Evolutionary conservation across 2,888 invertebrate species (phyloP), one percentile per base, ranked within the genome.

Genomic region (Orthonevra nobilis): DNA sequence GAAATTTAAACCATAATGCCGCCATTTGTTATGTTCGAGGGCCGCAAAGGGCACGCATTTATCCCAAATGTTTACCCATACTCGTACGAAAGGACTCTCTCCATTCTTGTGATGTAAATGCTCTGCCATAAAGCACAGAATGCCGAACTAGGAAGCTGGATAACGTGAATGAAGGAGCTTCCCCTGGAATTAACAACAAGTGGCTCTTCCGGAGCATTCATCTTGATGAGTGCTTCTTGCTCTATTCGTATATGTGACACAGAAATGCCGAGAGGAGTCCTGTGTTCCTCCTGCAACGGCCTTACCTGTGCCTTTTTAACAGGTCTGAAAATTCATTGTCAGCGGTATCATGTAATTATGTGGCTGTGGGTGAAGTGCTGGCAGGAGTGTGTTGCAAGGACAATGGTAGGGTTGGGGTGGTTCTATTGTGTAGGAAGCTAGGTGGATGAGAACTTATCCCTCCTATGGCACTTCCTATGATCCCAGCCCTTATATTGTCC

Each of bases 261-360:
- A n/a, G n/a, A n/a, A n/a, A n/a, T n/a, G n/a, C n/a, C n/a, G n/a
- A n/a, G n/a, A n/a, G n/a, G n/a, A n/a, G n/a, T n/a, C n/a, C n/a
- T n/a, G n/a, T n/a, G n/a, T n/a, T n/a, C n/a, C n/a, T n/a, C n/a
- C n/a, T n/a, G n/a, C n/a, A n/a, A n/a, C n/a, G n/a, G n/a, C n/a
- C n/a, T n/a, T n/a, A n/a, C n/a, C n/a, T n/a, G n/a, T 7, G 17
- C 38, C 30, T 63, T 56, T 75, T 61, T 61, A 63, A 42, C 38
- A 48, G 56, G 56, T 54, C 56, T 58, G 40, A 70, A 63, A 75
- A 56, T 56, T 70, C 42, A 63, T 63, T 61, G 28, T 63, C 42
- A 56, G 50, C 70, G 36, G 61, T 75, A 63, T 63, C 63, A 61
- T 75, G 63, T 75, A 75, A 75, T 75, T 75, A 75, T 58, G 75